Base-by-base conservation (phyloP, 2,113 vertebrate species). In the Pluvianellus socialis region DNA sequence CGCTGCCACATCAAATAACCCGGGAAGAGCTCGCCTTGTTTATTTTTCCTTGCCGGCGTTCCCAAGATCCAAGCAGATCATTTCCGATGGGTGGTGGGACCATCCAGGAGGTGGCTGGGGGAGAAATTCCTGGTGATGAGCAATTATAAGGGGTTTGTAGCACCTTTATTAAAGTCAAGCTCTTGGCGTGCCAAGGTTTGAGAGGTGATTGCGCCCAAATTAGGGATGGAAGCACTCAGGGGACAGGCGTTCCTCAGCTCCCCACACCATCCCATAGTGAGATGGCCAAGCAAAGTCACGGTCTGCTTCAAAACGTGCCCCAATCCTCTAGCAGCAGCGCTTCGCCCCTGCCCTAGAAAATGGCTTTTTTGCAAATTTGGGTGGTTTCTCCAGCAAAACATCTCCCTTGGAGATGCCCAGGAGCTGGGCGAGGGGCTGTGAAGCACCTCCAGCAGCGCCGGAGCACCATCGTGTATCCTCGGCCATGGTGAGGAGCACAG, bases 221-320 rank as follows among this genome's bases (percentile, higher is more conserved):
- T 2, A 33, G 2, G 26, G 32, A 9, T 9, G 65, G 16, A 19
- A 5, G 4, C 27, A 14, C 11, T 4, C 4, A 0, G 21, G 12
- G 12, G 6, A 55, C 2, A 1, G 23, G n/a, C 14, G 7, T 1
- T 75, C 32, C 44, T 14, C 23, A 30, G 30, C 9, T 73, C 59
- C 47, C 18, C 17, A 6, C 0, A 1, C 7, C 20, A 32, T 17
- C n/a, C 6, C 3, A 18, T 4, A 12, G 26, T 0, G 0, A 22
- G 13, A 61, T 33, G 40, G 13, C 40, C 62, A 56, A 73, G 9
- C 1, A 20, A 24, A 7, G 3, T 27, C 50, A 15, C 3, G 18
- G 10, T 13, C 13, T 32, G 10, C 76, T 87, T 65, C 30, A 7
- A 79, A 40, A 56, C 2, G 6, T 27, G 7, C 12, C 58, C 42